Evolutionary conservation across 1,140 invertebrate species (phyloP).

Genomic region (Leptestheria dahalacensis): DNA sequence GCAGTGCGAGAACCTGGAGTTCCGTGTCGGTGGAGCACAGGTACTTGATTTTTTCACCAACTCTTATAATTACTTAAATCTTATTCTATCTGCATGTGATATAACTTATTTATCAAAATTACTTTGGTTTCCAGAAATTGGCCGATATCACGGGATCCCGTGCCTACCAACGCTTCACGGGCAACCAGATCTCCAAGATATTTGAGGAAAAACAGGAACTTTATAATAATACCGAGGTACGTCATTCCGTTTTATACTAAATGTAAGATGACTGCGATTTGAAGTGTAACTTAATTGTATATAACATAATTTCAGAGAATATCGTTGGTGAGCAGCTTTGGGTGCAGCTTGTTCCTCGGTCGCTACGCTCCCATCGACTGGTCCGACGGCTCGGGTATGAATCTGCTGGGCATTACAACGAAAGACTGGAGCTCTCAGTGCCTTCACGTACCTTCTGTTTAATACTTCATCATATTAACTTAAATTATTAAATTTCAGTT

Average conservation of each 20-base stretch:
- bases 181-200: slow-evolving; percentile 81
- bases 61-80: too few relatives aligned
- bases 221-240: slow-evolving; percentile 66
- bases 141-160: slow-evolving; percentile 76
- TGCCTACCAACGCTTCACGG: slow-evolving; percentile 88
- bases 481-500: too few relatives aligned
- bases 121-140: slow-evolving; percentile 42
- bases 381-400: slow-evolving; percentile 92
- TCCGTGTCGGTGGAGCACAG: slow-evolving; percentile 32
- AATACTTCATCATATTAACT: slow-evolving; percentile 10
- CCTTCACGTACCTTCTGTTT: slow-evolving; percentile 39
- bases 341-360: slow-evolving; percentile 74
- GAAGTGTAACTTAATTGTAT: too few relatives aligned
- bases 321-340: slow-evolving; percentile 83
- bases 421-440: slow-evolving; percentile 62
- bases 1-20: slow-evolving; percentile 34
- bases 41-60: too few relatives aligned
- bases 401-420: slow-evolving; percentile 68
- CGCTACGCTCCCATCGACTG: slow-evolving; percentile 77
- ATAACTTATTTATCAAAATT: not conserved
- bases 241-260: too few relatives aligned
- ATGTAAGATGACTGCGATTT: too few relatives aligned
- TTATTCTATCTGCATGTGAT: not conserved
- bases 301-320: slow-evolving; percentile 48
- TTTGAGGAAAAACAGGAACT: slow-evolving; percentile 48